Conservation (phyloP, 1,140 invertebrate genomes). For the Pseudomyrmex dendroicus region DNA sequence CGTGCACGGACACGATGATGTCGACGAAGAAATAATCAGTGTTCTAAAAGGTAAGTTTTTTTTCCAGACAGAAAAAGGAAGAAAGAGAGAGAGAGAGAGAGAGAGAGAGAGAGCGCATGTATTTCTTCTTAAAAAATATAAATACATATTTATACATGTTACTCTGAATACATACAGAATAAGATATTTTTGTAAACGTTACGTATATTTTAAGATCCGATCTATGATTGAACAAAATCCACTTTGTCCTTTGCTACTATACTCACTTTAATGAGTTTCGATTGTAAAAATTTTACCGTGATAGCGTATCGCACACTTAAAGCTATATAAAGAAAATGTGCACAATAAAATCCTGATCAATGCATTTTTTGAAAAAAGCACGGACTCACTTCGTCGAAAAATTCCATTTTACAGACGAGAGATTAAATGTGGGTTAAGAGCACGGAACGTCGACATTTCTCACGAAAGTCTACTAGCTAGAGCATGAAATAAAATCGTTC, state of each 20-base stretch:
- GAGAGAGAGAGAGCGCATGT: background rate
- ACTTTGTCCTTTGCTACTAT: too few relatives aligned
- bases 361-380: too few relatives aligned
- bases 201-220: background rate
- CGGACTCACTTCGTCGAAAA: background rate
- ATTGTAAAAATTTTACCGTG: background rate
- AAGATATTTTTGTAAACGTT: background rate
- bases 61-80: background rate
- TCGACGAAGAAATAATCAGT: background rate
- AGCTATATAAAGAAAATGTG: background rate
- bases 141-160: too few relatives aligned
- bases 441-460: background rate
- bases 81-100: background rate
- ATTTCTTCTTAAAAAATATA: background rate
- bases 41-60: conserved; percentile 33
- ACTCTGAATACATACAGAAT: too few relatives aligned
- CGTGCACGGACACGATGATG: conserved; percentile 5
- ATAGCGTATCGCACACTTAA: background rate
- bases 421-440: conserved; percentile 32
- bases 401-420: conserved; percentile 1
- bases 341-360: conserved; percentile 17
- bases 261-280: too few relatives aligned
- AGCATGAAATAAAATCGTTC: conserved; percentile 48
- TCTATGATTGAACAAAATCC: too few relatives aligned
- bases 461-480: conserved; percentile 26